Evolutionary conservation across 53 echinoderm and acorn worm genomes (phyloP).

Genomic region (Zoroaster sp.): DNA sequence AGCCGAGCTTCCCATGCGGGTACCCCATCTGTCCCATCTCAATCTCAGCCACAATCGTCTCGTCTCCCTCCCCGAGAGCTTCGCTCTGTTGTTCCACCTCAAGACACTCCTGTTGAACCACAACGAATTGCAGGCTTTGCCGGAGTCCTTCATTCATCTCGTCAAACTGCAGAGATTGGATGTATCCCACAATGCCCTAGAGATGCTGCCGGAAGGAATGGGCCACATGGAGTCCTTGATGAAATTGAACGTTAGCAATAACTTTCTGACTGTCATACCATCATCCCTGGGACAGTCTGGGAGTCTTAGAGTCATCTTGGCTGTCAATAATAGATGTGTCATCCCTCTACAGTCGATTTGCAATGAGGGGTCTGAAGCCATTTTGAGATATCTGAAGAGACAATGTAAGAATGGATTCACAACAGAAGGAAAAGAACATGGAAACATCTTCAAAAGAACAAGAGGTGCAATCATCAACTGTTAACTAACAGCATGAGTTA

Average conservation of each 20-base stretch:
- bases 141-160: slow-evolving; percentile 77
- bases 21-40: slow-evolving; percentile 78
- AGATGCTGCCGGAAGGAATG: slow-evolving; percentile 68
- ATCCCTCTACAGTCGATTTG: slow-evolving; percentile 78
- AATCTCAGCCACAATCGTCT: slow-evolving; percentile 82
- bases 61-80: slow-evolving; percentile 77
- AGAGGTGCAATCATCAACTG: no score
- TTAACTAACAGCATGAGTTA: no score
- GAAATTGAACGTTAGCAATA: slow-evolving; percentile 77
- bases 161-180: slow-evolving; percentile 82
- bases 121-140: slow-evolving; percentile 64
- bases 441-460: slow-evolving; percentile 81
- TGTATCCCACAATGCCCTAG: slow-evolving; percentile 70
- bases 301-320: slow-evolving; percentile 67
- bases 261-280: slow-evolving; percentile 68
- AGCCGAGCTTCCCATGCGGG: slow-evolving; percentile 75
- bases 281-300: slow-evolving; percentile 66
- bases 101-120: slow-evolving; percentile 70
- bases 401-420: slow-evolving; percentile 82
- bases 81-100: slow-evolving; percentile 80
- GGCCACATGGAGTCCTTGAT: slow-evolving; percentile 74
- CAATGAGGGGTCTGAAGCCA: slow-evolving; percentile 78
- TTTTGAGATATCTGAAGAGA: slow-evolving; percentile 61
- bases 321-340: slow-evolving; percentile 64
- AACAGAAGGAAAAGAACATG: slow-evolving; percentile 32